Evolutionary conservation across 1,140 invertebrate genomes (phyloP), one percentile per base, ranked within the genome.

Genomic region (Eumeta japonica): DNA sequence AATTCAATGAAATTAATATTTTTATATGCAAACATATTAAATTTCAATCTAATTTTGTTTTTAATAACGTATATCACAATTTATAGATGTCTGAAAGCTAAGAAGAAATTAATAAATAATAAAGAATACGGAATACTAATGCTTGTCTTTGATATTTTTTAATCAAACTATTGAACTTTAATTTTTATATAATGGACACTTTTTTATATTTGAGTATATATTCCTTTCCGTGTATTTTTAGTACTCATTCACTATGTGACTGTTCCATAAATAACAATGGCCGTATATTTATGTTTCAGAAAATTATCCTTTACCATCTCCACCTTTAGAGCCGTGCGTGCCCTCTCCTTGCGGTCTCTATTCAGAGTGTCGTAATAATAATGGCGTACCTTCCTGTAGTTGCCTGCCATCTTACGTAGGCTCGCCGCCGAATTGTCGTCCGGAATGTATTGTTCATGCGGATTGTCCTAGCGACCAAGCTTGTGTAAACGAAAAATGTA

Each of bases 261-360:
- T n/a, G n/a, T n/a, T n/a, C n/a, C n/a, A n/a, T n/a, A n/a, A n/a
- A n/a, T n/a, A n/a, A n/a, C n/a, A n/a, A n/a, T n/a, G n/a, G n/a
- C n/a, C n/a, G n/a, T 29, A 10, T 33, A 33, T 4, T 7, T 10
- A 7, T 33, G 10, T 55, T 55, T 27, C 39, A 73, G 68, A 65
- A 52, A 59, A 53, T 27, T 41, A 44, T 24, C 50, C 54, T 10
- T 54, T 46, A 35, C 29, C 52, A 16, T 58, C 66, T 35, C 54
- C 39, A 52, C 64, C 60, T 34, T 55, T 55, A 41, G 77, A 92
- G 65, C 87, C 85, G 2, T 94, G 91, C 59, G 63, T 81, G 48
- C 87, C 87, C 27, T 87, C 86, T 35, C 88, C 89, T 1, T 94
- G 91, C 58, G 88, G 88, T 20, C 73, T 83, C 0, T 88, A 91